Base-by-base conservation (phyloP, 2,797 vertebrate genomes). In the Knipowitschia caucasica region DNA sequence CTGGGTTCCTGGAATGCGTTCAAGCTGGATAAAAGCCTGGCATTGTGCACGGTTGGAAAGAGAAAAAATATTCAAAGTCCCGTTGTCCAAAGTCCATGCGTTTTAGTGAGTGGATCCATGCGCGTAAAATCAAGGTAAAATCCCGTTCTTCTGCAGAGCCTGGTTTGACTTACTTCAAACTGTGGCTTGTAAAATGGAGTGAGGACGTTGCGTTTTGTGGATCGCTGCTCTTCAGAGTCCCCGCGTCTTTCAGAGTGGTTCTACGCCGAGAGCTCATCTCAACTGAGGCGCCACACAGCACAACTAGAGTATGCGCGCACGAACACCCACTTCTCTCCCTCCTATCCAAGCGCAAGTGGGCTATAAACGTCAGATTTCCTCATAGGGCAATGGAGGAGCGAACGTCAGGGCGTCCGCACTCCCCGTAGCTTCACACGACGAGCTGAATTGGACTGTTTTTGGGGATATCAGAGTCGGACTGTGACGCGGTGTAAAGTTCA, bases 1-100 rank as follows among this genome's bases (percentile, higher is more conserved):
- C 80, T 85, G 72, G 75, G 69, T 77, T 73, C 86, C 81, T 83
- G 87, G 88, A 86, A 81, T 85, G 82, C 86, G 86, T 88, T 85
- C 87, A 83, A 73, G 77, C 67, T 55, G 75, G 79, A 18, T n/a
- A 86, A 59, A 75, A 83, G 71, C 78, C 77, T 82, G 82, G 73
- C 84, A 89, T 89, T 80, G 78, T 81, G 71, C 30, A 31, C 9
- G 18, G 10, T 21, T 29, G 18, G 12, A 46, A 72, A 63, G 53
- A 62, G 54, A 15, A 59, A 21, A 77, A 83, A 71, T 81, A 77
- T 75, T 64, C 53, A 79, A 86, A 87, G 81, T 78, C 44, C 46
- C 59, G 58, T 62, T 64, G 52, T 53, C 62, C 59, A 18, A 69
- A 70, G 69, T 82, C 65, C 75, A 58, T 64, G 75, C 75, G 79